These are phyloP conservation scores for Picus viridis DNA, from an alignment of 2,797 vertebrate genomes.

Conservation along the genomic window DNA sequence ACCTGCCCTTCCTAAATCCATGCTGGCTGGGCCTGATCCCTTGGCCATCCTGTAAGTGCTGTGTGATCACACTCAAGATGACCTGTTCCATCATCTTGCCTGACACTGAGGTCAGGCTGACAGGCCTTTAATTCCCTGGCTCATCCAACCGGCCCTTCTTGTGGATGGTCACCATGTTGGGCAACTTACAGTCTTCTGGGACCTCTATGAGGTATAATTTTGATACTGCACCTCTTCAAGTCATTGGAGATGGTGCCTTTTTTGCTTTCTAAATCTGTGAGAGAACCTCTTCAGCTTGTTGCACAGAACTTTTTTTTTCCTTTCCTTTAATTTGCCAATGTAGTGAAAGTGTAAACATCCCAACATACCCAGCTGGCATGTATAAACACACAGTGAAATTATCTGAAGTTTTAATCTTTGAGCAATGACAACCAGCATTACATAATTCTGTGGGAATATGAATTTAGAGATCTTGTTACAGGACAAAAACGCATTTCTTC, in stretches of 20 bases:
- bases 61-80: no score
- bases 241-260: not conserved
- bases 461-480: not conserved
- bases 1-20: no score
- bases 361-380: not conserved
- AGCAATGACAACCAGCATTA: not conserved
- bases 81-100: no score
- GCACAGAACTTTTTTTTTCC: not conserved
- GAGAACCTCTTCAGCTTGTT: no score
- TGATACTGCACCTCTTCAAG: not conserved
- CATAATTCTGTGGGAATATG: not conserved
- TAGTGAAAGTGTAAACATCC: not conserved
- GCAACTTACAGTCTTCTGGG: no score
- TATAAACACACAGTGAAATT: not conserved
- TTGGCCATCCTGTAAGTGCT: no score
- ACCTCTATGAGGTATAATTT: not conserved
- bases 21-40: no score
- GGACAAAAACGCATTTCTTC: not conserved
- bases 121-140: no score
- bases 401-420: not conserved
- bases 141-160: no score
- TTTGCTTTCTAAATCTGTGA: not conserved
- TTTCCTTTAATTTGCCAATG: not conserved
- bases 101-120: no score
- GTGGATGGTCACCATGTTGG: no score